Evolutionary conservation across 2,797 vertebrate species (phyloP).

Genomic region (Cirrhinus molitorella): DNA sequence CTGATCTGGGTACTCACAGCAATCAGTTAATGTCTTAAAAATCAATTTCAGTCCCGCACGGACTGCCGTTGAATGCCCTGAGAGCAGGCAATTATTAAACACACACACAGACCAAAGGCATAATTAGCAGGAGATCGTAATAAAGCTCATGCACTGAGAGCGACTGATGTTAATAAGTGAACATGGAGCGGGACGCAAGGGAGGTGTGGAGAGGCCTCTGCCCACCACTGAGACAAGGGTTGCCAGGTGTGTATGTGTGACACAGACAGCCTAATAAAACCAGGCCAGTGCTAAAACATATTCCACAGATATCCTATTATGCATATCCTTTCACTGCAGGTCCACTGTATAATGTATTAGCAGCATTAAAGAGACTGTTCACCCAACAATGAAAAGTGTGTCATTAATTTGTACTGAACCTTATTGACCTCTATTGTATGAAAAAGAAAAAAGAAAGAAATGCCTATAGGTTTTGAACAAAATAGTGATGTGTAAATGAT

Average conservation of each 20-base stretch:
- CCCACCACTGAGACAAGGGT: constrained; percentile 53
- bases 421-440: neutral
- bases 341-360: neutral
- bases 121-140: constrained; percentile 78
- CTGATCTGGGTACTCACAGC: constrained; percentile 82
- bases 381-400: neutral
- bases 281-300: neutral
- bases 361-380: neutral
- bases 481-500: neutral
- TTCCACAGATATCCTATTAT: constrained; percentile 1
- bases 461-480: neutral
- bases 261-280: constrained; percentile 14
- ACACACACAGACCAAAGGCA: constrained; percentile 82
- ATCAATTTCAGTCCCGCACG: constrained; percentile 83
- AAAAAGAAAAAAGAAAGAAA: neutral
- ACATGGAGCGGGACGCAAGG: constrained; percentile 54
- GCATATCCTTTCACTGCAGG: neutral
- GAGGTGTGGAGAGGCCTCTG: constrained; percentile 42
- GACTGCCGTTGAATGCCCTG: constrained; percentile 80
- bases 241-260: constrained; percentile 7
- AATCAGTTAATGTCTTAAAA: constrained; percentile 85
- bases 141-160: constrained; percentile 77
- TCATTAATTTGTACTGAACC: neutral
- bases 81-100: constrained; percentile 85
- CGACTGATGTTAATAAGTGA: constrained; percentile 66